phyloP scores from a whole-genome alignment of 2,888 invertebrate genomes.

The Sceliomorpha sp. region DNA sequence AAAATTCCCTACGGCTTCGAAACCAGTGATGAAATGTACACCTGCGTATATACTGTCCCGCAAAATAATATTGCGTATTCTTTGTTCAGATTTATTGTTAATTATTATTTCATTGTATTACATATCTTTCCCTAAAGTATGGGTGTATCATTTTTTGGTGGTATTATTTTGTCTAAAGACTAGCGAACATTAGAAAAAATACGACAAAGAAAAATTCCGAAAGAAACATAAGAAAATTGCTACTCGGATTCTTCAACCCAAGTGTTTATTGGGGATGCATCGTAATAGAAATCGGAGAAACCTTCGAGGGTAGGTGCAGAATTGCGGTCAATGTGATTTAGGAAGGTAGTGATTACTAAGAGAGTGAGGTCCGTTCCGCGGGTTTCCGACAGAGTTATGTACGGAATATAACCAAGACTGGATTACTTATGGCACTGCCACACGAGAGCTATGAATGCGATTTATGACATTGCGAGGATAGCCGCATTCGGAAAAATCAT shows the following conservation, averaged over 20 bases:
- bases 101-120: too few relatives aligned
- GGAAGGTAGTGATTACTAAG: conserved; percentile 47
- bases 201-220: too few relatives aligned
- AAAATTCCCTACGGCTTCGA: conserved; percentile 40
- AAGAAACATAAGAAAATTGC: too few relatives aligned
- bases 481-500: conserved; percentile 60
- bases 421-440: conserved; percentile 69
- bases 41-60: conserved; percentile 14
- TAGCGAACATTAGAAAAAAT: too few relatives aligned
- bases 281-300: conserved; percentile 42
- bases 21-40: conserved; percentile 37
- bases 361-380: conserved; percentile 27
- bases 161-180: too few relatives aligned
- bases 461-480: conserved; percentile 59
- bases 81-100: too few relatives aligned
- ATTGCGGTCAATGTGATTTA: conserved; percentile 43
- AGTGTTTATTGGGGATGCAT: conserved; percentile 38
- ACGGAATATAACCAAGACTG: conserved; percentile 65
- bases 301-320: conserved; percentile 40
- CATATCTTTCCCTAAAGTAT: too few relatives aligned
- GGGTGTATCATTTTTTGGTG: too few relatives aligned
- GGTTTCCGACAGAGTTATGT: conserved; percentile 58
- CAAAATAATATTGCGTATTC: conserved; percentile 10
- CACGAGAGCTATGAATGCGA: conserved; percentile 60
- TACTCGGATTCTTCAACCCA: too few relatives aligned